Evolutionary conservation across 2,113 vertebrate species (phyloP).

Genomic region (Lophochroa leadbeateri): DNA sequence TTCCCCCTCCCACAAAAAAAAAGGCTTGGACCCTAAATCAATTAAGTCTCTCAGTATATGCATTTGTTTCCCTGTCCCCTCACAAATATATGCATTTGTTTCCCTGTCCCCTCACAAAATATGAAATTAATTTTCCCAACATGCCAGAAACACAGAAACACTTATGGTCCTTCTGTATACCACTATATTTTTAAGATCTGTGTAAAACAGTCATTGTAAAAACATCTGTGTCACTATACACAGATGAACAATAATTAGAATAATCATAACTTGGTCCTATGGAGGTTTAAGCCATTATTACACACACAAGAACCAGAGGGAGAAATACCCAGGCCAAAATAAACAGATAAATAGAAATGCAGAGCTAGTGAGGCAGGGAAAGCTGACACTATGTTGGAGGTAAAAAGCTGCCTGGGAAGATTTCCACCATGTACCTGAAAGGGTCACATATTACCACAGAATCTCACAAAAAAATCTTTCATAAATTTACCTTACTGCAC

Average conservation of each 20-base stretch:
- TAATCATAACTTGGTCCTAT: not conserved
- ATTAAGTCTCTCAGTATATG: not conserved
- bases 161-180: not conserved
- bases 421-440: not conserved
- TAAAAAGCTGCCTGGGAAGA: not conserved
- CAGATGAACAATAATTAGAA: not conserved
- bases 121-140: not conserved
- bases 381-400: not conserved
- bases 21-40: not conserved
- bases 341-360: constrained; percentile 16
- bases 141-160: not conserved
- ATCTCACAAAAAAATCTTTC: not conserved
- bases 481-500: not conserved
- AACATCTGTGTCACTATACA: constrained; percentile 6
- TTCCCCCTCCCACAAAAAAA: accelerated
- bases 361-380: not conserved
- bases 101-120: not conserved
- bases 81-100: not conserved
- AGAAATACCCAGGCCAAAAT: not conserved
- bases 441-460: not conserved
- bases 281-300: not conserved
- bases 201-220: not conserved
- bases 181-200: not conserved
- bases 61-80: not conserved
- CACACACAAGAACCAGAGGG: not conserved